A percentile compares a stretch with the other conserved stretches of the same genome.
Evolutionary conservation across 2,888 invertebrate genomes (phyloP).

Genomic region (Bellardia pandia): DNA sequence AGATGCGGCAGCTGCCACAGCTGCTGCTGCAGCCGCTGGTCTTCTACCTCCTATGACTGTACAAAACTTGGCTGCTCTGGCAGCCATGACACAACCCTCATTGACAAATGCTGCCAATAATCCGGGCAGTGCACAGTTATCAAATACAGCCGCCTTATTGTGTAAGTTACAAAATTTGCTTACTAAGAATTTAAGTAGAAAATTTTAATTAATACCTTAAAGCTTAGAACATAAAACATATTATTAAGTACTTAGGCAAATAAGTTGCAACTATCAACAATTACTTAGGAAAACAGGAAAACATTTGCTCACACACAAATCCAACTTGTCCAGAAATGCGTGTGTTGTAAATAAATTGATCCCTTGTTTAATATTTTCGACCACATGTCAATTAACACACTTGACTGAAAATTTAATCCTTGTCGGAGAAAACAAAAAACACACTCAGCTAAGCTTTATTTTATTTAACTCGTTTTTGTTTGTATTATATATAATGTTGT

Average conservation of each 20-base stretch:
- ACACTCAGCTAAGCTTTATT: conserved; percentile 2
- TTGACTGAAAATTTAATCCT: conserved; percentile 66
- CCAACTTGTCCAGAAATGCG: neutral
- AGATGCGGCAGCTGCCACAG: conserved; percentile 79
- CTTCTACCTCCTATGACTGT: conserved; percentile 92
- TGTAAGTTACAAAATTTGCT: conserved; percentile 79
- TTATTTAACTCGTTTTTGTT: conserved; percentile 29
- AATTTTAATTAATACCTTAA: neutral
- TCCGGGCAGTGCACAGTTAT: conserved; percentile 82
- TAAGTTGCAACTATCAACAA: conserved; percentile 35
- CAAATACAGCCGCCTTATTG: conserved; percentile 83
- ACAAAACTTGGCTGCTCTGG: conserved; percentile 95
- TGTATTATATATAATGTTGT: conserved; percentile 34
- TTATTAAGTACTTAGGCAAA: neutral
- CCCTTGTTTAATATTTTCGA: conserved; percentile 54
- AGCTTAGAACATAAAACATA: neutral
- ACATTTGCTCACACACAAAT: conserved; percentile 27
- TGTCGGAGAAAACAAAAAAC: conserved; percentile 5
- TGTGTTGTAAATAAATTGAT: conserved; percentile 39
- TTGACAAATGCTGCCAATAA: conserved; percentile 82
- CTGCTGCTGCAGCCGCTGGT: conserved; percentile 84
- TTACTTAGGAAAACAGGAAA: conserved; percentile 12
- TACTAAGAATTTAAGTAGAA: neutral
- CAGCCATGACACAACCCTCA: conserved; percentile 85
- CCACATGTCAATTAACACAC: conserved; percentile 67